Evolutionary conservation across 2,888 invertebrate genomes (phyloP).

Genomic region (Rutpela maculata): DNA sequence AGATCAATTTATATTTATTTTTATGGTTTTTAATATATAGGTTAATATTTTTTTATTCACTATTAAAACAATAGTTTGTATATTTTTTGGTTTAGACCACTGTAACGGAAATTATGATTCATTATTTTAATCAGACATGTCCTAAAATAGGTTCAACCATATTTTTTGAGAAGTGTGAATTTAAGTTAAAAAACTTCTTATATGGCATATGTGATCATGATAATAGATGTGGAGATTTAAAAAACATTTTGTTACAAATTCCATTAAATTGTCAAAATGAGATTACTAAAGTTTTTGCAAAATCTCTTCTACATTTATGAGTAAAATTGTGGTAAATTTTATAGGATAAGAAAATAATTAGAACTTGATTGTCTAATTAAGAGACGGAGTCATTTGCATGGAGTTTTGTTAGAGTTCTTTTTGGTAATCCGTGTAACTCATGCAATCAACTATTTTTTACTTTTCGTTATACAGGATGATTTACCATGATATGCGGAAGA

Average conservation of each 20-base stretch:
- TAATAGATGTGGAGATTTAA: neutral
- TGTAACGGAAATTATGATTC: neutral
- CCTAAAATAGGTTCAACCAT: no score
- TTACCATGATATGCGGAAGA: no score
- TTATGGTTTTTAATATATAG: conserved; percentile 37
- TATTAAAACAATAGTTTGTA: neutral
- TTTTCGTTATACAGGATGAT: no score
- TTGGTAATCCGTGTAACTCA: no score
- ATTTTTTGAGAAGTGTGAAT: neutral
- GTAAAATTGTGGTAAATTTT: no score
- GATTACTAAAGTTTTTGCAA: no score
- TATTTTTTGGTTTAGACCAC: neutral
- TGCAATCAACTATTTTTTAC: no score
- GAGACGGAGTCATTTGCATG: no score
- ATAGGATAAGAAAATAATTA: no score
- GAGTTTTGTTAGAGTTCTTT: no score
- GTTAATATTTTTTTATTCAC: conserved; percentile 24
- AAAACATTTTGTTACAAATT: neutral
- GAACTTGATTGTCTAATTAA: no score
- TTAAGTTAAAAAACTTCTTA: neutral
- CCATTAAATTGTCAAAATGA: neutral
- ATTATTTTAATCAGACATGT: neutral
- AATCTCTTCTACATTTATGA: no score
- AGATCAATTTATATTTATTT: conserved; percentile 30
- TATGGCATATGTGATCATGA: neutral